These are phyloP conservation scores for Tetropium fuscum DNA, from an alignment of 2,888 invertebrate genomes.

Conservation along the genomic window DNA sequence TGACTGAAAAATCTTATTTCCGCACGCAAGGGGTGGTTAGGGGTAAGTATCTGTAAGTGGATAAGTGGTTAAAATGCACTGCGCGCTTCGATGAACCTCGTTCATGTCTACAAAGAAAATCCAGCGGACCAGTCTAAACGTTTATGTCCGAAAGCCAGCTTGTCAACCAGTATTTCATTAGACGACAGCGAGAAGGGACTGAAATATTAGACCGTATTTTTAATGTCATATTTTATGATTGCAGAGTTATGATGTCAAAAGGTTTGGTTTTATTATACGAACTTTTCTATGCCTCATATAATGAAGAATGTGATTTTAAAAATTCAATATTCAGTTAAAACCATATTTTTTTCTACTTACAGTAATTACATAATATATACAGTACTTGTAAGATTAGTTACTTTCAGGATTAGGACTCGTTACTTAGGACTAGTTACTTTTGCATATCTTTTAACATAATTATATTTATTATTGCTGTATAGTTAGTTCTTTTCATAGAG, in stretches of 20 bases:
- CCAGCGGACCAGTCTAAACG: conserved; percentile 46
- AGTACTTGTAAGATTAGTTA: too few relatives aligned
- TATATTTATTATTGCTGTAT: too few relatives aligned
- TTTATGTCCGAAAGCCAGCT: conserved; percentile 19
- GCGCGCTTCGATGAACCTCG: conserved; percentile 63
- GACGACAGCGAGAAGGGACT: conserved; percentile 52
- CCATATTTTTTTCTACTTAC: too few relatives aligned
- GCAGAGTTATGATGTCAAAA: conserved; percentile 62
- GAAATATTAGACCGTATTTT: conserved; percentile 63
- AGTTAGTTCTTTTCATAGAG: too few relatives aligned
- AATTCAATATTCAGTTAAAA: too few relatives aligned
- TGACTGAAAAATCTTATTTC: conserved; percentile 42
- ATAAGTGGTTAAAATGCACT: conserved; percentile 65
- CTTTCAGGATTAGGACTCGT: too few relatives aligned
- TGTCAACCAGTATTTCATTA: conserved; percentile 30
- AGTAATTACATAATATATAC: too few relatives aligned
- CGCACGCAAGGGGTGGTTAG: conserved; percentile 27
- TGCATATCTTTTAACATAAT: too few relatives aligned
- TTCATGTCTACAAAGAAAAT: conserved; percentile 61
- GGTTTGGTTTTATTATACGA: conserved; percentile 60
- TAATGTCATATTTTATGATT: conserved; percentile 63
- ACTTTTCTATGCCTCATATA: conserved; percentile 50
- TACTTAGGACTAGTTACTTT: too few relatives aligned
- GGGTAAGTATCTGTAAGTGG: conserved; percentile 39
- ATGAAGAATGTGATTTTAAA: conserved; percentile 9